A percentile compares a stretch with the other conserved stretches of the same genome.
Evolutionary conservation across 2,888 invertebrate genomes (phyloP).

Genomic region (Camponotus fellah): DNA sequence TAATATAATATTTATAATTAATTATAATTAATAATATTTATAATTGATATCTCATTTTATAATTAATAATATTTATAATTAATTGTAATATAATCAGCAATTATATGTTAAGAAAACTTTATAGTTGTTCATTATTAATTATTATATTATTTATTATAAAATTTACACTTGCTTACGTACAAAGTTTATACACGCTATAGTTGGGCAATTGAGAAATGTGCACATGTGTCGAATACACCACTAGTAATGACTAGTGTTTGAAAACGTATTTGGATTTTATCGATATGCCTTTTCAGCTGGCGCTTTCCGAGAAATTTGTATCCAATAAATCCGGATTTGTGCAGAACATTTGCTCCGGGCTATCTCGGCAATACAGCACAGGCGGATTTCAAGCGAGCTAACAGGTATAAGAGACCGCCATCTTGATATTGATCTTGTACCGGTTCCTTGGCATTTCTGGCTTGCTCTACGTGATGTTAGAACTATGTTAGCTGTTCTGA

Average conservation of each 20-base stretch:
- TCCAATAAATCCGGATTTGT: slow-evolving; percentile 39
- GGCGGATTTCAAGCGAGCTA: slow-evolving; percentile 29
- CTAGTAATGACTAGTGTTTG: not conserved
- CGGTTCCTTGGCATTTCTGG: slow-evolving; percentile 47
- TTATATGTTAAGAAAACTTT: not conserved
- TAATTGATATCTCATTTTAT: too few relatives aligned
- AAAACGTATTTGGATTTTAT: slow-evolving; percentile 24
- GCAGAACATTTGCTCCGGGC: slow-evolving; percentile 15
- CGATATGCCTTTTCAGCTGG: not conserved
- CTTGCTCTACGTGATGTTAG: slow-evolving; percentile 48
- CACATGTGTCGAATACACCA: not conserved
- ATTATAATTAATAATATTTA: too few relatives aligned
- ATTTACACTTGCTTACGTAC: not conserved
- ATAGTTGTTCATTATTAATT: not conserved
- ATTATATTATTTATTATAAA: slow-evolving; percentile 6
- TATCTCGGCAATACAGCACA: slow-evolving; percentile 10
- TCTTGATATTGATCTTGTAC: slow-evolving; percentile 45
- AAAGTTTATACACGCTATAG: not conserved
- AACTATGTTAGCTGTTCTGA: slow-evolving; percentile 55
- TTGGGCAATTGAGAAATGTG: not conserved
- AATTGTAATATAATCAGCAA: not conserved
- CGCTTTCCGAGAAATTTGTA: slow-evolving; percentile 30
- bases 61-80: too few relatives aligned
- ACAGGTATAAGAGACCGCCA: slow-evolving; percentile 35
- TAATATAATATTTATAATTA: too few relatives aligned